A percentile compares a stretch with the other conserved stretches of the same genome.
These are phyloP conservation scores for Decapterus maruadsi DNA, from an alignment of 2,797 vertebrate genomes.

Conservation along the genomic window DNA sequence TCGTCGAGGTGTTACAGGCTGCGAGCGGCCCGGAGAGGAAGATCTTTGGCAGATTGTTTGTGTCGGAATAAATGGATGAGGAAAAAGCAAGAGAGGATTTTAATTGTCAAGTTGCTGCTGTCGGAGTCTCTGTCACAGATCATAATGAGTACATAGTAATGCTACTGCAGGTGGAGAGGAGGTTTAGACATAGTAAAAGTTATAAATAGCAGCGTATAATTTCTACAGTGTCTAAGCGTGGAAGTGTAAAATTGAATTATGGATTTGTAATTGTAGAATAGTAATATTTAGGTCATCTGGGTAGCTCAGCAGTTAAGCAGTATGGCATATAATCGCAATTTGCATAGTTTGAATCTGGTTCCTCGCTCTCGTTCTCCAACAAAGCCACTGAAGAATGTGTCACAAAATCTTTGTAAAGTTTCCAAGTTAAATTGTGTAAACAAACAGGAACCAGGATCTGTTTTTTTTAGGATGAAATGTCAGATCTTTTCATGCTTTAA, in stretches of 20 bases:
- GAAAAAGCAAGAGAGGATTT: background rate
- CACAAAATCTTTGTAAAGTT: too few relatives aligned
- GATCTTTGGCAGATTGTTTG: background rate
- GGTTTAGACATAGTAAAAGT: background rate
- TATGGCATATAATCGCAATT: background rate
- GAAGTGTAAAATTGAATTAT: background rate
- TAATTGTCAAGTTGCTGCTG: background rate
- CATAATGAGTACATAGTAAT: background rate
- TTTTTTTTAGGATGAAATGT: background rate
- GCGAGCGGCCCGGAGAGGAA: background rate
- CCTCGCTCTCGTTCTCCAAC: background rate
- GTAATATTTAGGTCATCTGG: background rate
- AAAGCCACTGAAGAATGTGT: background rate
- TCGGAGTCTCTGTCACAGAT: background rate
- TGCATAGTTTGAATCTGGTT: background rate
- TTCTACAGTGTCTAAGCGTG: background rate
- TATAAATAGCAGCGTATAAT: background rate
- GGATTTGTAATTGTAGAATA: background rate
- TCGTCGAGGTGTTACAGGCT: background rate
- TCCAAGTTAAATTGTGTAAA: background rate
- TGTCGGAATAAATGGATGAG: constrained; percentile 21
- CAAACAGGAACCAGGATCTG: background rate
- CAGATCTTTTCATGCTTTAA: too few relatives aligned
- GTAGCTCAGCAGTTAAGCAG: background rate
- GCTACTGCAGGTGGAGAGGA: background rate